phyloP scores from a whole-genome alignment of 2,797 vertebrate genomes.

The Crocidura indochinensis region DNA sequence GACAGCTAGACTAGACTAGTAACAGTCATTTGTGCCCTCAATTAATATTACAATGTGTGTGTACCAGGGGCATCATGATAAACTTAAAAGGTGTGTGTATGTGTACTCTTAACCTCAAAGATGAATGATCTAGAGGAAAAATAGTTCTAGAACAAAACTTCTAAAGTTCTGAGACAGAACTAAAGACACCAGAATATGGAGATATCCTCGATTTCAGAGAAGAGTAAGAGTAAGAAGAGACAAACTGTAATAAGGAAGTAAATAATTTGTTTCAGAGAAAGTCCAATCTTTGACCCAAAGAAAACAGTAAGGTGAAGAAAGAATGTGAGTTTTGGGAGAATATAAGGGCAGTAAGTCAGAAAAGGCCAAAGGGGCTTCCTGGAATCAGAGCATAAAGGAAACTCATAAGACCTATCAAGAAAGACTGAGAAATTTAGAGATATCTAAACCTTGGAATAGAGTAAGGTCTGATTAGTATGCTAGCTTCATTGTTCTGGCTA shows the following conservation, averaged over 20 bases:
- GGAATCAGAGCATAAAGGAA: background rate
- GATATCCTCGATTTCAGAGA: no score
- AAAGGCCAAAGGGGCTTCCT: background rate
- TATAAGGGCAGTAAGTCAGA: background rate
- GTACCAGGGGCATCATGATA: no score
- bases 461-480: background rate
- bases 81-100: no score
- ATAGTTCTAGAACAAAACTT: no score
- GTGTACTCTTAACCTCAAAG: no score
- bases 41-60: no score
- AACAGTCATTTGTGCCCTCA: no score
- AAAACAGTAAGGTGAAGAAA: background rate
- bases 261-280: slow-evolving; percentile 2
- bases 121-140: no score
- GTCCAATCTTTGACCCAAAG: background rate
- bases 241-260: background rate
- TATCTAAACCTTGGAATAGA: background rate
- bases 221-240: background rate
- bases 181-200: no score
- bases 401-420: background rate
- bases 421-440: background rate
- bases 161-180: no score
- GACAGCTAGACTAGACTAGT: no score
- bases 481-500: background rate
- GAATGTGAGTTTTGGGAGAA: background rate